Percentiles rank a stretch among this genome's conserved stretches.
Conservation (phyloP, 1,140 invertebrate genomes). For the Holotrichia oblita region DNA sequence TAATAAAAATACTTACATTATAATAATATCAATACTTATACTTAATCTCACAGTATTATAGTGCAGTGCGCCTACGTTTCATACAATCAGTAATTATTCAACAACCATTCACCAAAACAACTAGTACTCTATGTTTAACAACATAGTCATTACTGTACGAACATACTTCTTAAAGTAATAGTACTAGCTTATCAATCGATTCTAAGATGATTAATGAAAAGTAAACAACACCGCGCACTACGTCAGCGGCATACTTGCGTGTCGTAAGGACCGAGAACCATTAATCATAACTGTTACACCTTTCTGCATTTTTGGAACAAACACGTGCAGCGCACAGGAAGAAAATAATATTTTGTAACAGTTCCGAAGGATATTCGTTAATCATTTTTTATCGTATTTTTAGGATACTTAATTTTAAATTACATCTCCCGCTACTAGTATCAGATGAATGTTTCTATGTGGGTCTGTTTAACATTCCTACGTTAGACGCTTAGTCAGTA, state of each 20-base stretch:
- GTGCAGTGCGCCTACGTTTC: too few relatives aligned
- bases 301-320: conserved; percentile 36
- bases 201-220: conserved; percentile 30
- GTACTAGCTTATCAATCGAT: conserved; percentile 30
- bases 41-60: too few relatives aligned
- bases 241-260: conserved; percentile 34
- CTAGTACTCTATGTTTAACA: not conserved
- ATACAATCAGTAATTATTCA: not conserved
- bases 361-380: not conserved
- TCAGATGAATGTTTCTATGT: too few relatives aligned
- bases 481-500: too few relatives aligned
- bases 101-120: not conserved
- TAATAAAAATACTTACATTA: too few relatives aligned
- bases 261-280: conserved; percentile 6
- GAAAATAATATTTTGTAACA: conserved; percentile 19
- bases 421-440: too few relatives aligned
- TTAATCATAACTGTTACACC: conserved; percentile 38
- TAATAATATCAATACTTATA: too few relatives aligned
- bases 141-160: not conserved
- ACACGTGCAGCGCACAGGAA: conserved; percentile 21
- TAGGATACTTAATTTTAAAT: conserved; percentile 18
- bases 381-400: not conserved
- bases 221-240: conserved; percentile 19
- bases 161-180: conserved; percentile 8
- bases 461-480: too few relatives aligned